A percentile compares a stretch with the other conserved stretches of the same genome.
Conservation (phyloP, 2,888 invertebrate genomes). For the Tinea trinotella region DNA sequence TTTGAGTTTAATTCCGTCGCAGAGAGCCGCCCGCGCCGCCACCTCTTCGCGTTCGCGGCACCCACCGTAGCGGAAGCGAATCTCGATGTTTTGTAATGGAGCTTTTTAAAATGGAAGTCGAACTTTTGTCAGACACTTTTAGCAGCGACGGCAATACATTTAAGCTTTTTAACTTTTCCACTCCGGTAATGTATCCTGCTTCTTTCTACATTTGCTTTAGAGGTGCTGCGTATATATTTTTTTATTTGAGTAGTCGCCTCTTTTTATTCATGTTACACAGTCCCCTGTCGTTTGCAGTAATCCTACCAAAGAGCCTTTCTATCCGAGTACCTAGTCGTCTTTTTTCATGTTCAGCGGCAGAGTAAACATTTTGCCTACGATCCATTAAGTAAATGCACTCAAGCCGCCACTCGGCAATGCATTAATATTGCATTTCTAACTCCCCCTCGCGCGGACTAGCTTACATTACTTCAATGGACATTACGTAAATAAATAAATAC, state of each 20-base stretch:
- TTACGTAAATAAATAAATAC: constrained; percentile 22
- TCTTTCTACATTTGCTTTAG: constrained; percentile 44
- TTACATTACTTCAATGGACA: constrained; percentile 34
- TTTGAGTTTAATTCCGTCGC: constrained; percentile 60
- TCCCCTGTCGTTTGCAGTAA: constrained; percentile 47
- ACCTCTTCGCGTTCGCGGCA: constrained; percentile 50
- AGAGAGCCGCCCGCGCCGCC: constrained; percentile 50
- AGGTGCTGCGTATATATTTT: constrained; percentile 50
- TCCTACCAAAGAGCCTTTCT: constrained; percentile 50
- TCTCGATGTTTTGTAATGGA: constrained; percentile 73
- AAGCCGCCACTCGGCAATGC: constrained; percentile 61
- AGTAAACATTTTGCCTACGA: constrained; percentile 64
- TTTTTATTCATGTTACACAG: constrained; percentile 53
- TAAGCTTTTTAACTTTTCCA: constrained; percentile 74
- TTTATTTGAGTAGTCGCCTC: constrained; percentile 47
- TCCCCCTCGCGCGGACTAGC: constrained; percentile 25
- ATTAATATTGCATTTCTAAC: constrained; percentile 77
- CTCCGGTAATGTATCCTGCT: constrained; percentile 70
- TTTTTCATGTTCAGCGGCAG: constrained; percentile 50
- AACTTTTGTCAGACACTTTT: constrained; percentile 73
- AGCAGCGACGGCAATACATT: constrained; percentile 71
- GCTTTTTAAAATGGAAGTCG: constrained; percentile 73
- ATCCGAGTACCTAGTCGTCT: constrained; percentile 42
- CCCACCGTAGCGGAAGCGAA: constrained; percentile 65
- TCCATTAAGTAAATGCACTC: constrained; percentile 70